phyloP scores from a whole-genome alignment of 2,797 vertebrate species.

The Hemitrygon akajei region DNA sequence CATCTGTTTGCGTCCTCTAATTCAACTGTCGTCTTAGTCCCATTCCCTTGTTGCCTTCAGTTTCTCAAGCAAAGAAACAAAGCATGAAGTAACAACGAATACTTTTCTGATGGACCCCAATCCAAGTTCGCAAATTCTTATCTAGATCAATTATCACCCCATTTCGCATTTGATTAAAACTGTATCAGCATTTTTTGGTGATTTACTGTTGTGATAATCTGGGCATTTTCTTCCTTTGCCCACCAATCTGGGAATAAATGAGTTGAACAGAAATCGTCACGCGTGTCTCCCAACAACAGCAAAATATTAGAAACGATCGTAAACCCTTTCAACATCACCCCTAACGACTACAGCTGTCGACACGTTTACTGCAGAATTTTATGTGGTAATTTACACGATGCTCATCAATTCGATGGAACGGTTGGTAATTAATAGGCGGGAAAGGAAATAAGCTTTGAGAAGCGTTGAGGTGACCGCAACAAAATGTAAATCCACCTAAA shows the following conservation, averaged over 20 bases:
- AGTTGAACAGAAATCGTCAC: conserved; percentile 34
- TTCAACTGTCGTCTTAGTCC: no score
- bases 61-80: not conserved
- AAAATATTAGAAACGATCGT: conserved; percentile 11
- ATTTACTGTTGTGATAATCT: not conserved
- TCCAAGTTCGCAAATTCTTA: not conserved
- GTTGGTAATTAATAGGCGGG: conserved; percentile 20
- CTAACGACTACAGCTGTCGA: conserved; percentile 29
- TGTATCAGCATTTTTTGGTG: not conserved
- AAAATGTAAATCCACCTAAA: not conserved
- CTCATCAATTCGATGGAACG: not conserved
- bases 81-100: not conserved
- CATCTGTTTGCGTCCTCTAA: not conserved
- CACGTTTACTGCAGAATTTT: conserved; percentile 33
- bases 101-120: no score
- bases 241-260: conserved; percentile 7
- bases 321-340: conserved; percentile 28
- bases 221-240: not conserved
- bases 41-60: not conserved
- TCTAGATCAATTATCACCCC: not conserved
- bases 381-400: conserved; percentile 1
- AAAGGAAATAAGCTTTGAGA: not conserved
- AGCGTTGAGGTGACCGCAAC: not conserved
- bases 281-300: conserved; percentile 29
- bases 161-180: not conserved